These are phyloP conservation scores for Pangasius macronema DNA, from an alignment of 2,797 vertebrate genomes.

Conservation along the genomic window DNA sequence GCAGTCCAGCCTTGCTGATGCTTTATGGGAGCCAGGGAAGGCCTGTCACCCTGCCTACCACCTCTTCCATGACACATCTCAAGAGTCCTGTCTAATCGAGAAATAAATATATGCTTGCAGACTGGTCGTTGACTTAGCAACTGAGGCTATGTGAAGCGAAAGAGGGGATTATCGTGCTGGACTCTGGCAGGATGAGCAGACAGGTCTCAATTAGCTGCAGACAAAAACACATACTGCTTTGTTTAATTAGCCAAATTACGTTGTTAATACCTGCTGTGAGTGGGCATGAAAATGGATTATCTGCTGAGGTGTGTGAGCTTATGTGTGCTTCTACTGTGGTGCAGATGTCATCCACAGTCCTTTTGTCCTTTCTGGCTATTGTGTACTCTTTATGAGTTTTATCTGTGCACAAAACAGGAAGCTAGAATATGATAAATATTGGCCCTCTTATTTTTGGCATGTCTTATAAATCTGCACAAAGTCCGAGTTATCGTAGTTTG, in stretches of 20 bases:
- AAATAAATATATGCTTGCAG: constrained; percentile 67
- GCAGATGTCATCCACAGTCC: not conserved
- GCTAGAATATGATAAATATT: constrained; percentile 28
- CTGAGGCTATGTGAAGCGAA: constrained; percentile 26
- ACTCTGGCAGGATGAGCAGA: constrained; percentile 31
- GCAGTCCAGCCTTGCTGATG: constrained; percentile 65
- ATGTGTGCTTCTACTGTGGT: not conserved
- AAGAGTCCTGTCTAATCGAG: constrained; percentile 55
- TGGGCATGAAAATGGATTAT: constrained; percentile 6
- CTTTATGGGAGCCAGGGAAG: constrained; percentile 65
- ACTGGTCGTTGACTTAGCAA: constrained; percentile 25
- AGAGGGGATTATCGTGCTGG: constrained; percentile 37
- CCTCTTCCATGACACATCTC: constrained; percentile 61
- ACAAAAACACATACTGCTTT: constrained; percentile 45
- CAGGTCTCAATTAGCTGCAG: constrained; percentile 50
- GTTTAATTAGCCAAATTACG: constrained; percentile 48
- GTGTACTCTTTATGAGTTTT: not conserved
- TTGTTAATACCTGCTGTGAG: constrained; percentile 45
- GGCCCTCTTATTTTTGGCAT: constrained; percentile 10
- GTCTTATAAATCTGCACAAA: not conserved
- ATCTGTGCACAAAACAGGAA: constrained; percentile 7
- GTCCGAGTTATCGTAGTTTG: not conserved
- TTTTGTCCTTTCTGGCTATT: not conserved
- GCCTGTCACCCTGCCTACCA: constrained; percentile 50
- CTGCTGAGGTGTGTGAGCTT: constrained; percentile 4